Evolutionary conservation across 2,797 vertebrate genomes (phyloP).

Genomic region (Picus viridis): DNA sequence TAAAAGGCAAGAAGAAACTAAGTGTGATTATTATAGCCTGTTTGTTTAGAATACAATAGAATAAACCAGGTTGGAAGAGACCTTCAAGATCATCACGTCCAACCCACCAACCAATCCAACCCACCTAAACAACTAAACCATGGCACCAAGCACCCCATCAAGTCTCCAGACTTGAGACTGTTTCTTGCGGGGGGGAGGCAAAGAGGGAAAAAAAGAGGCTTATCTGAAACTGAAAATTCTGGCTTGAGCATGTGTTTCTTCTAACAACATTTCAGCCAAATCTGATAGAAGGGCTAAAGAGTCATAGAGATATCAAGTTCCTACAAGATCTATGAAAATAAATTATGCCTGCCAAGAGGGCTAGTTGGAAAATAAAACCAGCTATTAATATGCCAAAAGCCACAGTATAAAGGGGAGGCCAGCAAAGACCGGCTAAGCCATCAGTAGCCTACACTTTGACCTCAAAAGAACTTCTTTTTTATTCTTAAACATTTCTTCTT

Average conservation of each 20-base stretch:
- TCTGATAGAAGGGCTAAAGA: neutral
- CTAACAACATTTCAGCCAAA: neutral
- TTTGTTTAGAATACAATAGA: neutral
- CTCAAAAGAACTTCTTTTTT: neutral
- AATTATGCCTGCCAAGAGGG: slow-evolving; percentile 11
- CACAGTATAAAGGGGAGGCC: neutral
- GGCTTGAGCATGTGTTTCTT: neutral
- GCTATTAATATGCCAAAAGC: neutral
- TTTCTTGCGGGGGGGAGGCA: neutral
- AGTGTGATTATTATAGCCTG: neutral
- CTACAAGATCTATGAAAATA: slow-evolving; percentile 25
- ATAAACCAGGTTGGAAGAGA: too few species aligned
- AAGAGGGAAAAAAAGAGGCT: neutral
- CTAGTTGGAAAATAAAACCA: neutral
- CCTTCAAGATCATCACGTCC: too few species aligned
- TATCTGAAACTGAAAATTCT: slow-evolving; percentile 35
- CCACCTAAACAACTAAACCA: too few species aligned
- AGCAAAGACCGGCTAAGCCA: neutral
- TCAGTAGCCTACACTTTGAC: neutral
- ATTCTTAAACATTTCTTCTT: neutral
- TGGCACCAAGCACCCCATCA: too few species aligned
- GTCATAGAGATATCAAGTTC: neutral
- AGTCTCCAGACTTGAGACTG: too few species aligned
- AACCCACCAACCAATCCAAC: too few species aligned
- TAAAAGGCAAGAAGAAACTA: neutral